Conservation (phyloP, 2,797 vertebrate genomes). For the Spinibarbus caldwelli region DNA sequence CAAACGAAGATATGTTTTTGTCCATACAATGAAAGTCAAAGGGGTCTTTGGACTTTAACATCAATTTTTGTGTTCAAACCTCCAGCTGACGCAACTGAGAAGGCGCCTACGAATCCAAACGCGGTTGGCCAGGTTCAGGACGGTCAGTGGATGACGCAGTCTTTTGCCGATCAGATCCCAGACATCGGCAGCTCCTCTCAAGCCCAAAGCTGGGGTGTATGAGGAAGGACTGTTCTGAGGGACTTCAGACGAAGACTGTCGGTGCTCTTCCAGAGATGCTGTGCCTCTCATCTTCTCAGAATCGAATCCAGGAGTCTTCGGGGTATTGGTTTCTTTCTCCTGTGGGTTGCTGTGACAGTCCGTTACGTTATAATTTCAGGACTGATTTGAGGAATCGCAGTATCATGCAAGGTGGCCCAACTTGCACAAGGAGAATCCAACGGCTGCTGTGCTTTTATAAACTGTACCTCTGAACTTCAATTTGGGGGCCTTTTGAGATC, state of each 20-base stretch:
- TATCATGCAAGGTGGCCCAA: conserved; percentile 33
- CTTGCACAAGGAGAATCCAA: conserved; percentile 50
- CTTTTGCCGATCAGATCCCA: conserved; percentile 87
- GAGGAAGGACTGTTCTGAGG: conserved; percentile 38
- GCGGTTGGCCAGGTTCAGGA: conserved; percentile 78
- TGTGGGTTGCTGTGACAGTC: conserved; percentile 28
- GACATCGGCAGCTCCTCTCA: conserved; percentile 71
- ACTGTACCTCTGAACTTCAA: conserved; percentile 75
- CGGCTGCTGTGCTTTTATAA: conserved; percentile 57
- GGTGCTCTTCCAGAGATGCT: conserved; percentile 49
- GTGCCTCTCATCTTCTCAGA: conserved; percentile 49
- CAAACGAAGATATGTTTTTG: neutral
- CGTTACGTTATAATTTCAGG: conserved; percentile 44
- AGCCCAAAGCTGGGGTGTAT: conserved; percentile 51
- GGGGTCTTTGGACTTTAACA: neutral
- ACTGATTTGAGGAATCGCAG: conserved; percentile 36
- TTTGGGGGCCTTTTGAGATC: conserved; percentile 67
- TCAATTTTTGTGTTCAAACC: neutral
- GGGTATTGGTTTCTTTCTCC: conserved; percentile 43
- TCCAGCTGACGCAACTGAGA: conserved; percentile 60
- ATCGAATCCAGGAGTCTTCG: conserved; percentile 76
- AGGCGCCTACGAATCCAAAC: conserved; percentile 52
- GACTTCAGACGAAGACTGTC: conserved; percentile 46
- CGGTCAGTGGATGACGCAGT: conserved; percentile 88
- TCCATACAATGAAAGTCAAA: neutral